Evolutionary conservation across 53 echinoderm and acorn worm species (phyloP).

Genomic region (Astropecten irregularis): DNA sequence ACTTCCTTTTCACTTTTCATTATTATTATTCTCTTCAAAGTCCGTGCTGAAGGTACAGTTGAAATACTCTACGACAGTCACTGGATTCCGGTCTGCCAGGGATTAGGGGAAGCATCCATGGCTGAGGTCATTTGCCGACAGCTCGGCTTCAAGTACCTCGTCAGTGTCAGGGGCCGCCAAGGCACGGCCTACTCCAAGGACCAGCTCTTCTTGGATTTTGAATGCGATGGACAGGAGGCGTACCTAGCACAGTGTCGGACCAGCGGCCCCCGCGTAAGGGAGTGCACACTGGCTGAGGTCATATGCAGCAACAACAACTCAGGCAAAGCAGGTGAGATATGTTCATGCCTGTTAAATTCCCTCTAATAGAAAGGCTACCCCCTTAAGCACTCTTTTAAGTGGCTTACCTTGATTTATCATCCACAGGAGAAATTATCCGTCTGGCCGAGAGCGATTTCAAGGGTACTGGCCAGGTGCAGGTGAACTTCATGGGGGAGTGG

Average conservation of each 20-base stretch:
- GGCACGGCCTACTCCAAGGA: background rate
- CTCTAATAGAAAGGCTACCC: background rate
- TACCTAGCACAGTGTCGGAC: background rate
- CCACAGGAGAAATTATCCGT: conserved; percentile 10
- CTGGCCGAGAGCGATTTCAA: background rate
- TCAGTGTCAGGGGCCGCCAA: background rate
- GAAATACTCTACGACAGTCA: conserved; percentile 6
- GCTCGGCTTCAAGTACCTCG: background rate
- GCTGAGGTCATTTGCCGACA: conserved; percentile 13
- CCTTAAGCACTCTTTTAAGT: too few species aligned
- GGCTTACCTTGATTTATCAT: too few species aligned
- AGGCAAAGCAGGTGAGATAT: conserved; percentile 7
- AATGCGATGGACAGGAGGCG: background rate
- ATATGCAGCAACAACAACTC: conserved; percentile 6
- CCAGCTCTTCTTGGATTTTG: background rate
- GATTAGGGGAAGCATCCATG: background rate
- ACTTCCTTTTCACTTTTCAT: background rate
- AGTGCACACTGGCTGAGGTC: background rate
- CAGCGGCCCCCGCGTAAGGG: background rate
- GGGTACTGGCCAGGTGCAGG: background rate
- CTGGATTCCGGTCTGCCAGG: conserved; percentile 26
- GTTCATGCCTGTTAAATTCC: background rate
- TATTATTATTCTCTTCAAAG: background rate
- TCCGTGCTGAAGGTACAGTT: background rate
- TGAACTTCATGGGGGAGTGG: conserved; percentile 3